A percentile compares a stretch with the other conserved stretches of the same genome.
phyloP scores from a whole-genome alignment of 2,113 vertebrate species.

The Ancistrus triradiatus region DNA sequence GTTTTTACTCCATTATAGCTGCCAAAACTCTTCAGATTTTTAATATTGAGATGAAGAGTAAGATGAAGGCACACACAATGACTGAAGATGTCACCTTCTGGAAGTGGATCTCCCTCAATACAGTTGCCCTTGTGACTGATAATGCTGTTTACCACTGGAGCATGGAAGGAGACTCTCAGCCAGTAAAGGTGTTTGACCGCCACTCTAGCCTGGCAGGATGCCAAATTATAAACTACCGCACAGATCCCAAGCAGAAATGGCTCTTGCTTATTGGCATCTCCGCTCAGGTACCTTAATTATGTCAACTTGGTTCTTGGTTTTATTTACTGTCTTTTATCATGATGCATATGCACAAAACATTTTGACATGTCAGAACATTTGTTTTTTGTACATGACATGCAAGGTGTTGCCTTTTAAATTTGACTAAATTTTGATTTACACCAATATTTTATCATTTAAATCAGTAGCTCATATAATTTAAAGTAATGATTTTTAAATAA shows the following conservation, averaged over 20 bases:
- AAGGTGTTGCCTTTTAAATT: too few species aligned
- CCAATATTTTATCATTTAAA: neutral
- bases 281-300: conserved; percentile 78
- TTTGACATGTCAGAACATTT: too few species aligned
- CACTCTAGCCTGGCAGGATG: conserved; percentile 96
- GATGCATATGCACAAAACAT: too few species aligned
- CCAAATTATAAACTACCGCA: conserved; percentile 98
- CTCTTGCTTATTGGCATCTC: conserved; percentile 94
- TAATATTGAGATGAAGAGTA: conserved; percentile 99
- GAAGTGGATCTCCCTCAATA: conserved; percentile 99
- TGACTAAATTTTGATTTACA: too few species aligned
- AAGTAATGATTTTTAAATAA: too few species aligned
- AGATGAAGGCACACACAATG: conserved; percentile 99
- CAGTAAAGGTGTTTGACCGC: conserved; percentile 94
- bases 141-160: conserved; percentile 98
- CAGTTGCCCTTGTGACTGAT: conserved; percentile 94
- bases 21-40: conserved; percentile 99
- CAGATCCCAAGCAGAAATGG: conserved; percentile 98
- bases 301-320: too few species aligned
- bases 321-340: too few species aligned
- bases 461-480: too few species aligned
- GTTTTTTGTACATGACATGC: too few species aligned
- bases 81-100: conserved; percentile 98
- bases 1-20: conserved; percentile 71
- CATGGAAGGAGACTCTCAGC: conserved; percentile 97